These are phyloP conservation scores for Rhinichthys klamathensis DNA, from an alignment of 2,113 vertebrate genomes.

Conservation along the genomic window DNA sequence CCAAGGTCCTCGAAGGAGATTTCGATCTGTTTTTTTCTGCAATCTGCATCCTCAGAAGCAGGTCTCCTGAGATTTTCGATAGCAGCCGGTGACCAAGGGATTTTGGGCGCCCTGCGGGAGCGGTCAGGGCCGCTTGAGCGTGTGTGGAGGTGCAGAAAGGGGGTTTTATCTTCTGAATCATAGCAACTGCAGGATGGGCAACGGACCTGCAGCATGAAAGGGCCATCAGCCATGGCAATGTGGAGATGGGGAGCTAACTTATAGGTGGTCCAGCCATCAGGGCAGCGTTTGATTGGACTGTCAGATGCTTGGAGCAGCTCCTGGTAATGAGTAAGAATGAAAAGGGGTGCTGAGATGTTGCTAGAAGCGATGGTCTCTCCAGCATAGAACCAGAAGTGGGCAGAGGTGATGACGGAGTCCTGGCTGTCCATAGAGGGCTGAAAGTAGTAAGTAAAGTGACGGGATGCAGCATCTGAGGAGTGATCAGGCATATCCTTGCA, in stretches of 20 bases:
- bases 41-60: constrained; percentile 75
- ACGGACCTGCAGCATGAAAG: constrained; percentile 81
- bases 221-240: constrained; percentile 60
- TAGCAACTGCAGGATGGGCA: constrained; percentile 80
- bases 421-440: constrained; percentile 77
- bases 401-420: constrained; percentile 76
- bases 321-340: constrained; percentile 60
- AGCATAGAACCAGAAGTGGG: constrained; percentile 88
- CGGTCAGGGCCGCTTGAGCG: constrained; percentile 64
- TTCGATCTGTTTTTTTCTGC: constrained; percentile 80
- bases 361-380: constrained; percentile 51
- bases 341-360: constrained; percentile 58
- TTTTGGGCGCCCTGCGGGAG: constrained; percentile 63
- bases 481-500: constrained; percentile 60
- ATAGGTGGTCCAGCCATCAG: constrained; percentile 81
- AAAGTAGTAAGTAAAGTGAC: constrained; percentile 84
- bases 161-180: constrained; percentile 71
- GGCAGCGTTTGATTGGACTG: constrained; percentile 36
- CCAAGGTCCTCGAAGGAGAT: constrained; percentile 92
- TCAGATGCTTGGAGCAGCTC: constrained; percentile 58
- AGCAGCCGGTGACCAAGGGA: constrained; percentile 83
- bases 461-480: constrained; percentile 43
- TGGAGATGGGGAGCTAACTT: constrained; percentile 64
- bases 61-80: constrained; percentile 82
- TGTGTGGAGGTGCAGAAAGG: constrained; percentile 83